phyloP scores from a whole-genome alignment of 1,140 invertebrate genomes.

The Zaprionus capensis region DNA sequence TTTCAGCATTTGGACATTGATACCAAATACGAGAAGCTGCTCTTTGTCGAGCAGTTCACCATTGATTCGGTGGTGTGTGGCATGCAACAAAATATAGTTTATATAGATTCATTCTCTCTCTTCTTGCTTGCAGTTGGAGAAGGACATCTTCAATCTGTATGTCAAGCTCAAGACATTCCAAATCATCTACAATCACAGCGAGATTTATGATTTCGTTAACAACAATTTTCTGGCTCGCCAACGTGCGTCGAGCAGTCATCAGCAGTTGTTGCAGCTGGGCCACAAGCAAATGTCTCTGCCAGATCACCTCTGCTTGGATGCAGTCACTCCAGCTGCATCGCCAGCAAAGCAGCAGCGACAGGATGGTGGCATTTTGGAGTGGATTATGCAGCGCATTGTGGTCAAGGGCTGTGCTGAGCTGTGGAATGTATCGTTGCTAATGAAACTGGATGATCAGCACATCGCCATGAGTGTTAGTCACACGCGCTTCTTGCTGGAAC shows the following conservation, averaged over 20 bases:
- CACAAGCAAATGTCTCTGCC: conserved; percentile 70
- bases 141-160: conserved; percentile 88
- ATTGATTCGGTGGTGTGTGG: conserved; percentile 89
- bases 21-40: conserved; percentile 86
- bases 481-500: conserved; percentile 87
- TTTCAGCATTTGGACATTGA: conserved; percentile 88
- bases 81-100: neutral
- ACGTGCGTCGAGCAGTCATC: conserved; percentile 45
- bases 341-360: conserved; percentile 21
- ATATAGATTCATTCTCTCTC: conserved; percentile 6
- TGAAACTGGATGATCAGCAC: conserved; percentile 84
- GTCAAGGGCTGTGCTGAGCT: conserved; percentile 88
- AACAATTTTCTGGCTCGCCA: conserved; percentile 84
- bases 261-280: conserved; percentile 59
- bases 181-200: conserved; percentile 89
- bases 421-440: conserved; percentile 85
- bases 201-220: conserved; percentile 86
- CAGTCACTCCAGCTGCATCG: conserved; percentile 23
- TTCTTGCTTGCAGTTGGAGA: conserved; percentile 86
- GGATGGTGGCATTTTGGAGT: conserved; percentile 71
- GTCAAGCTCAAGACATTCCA: conserved; percentile 89
- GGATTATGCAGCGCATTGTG: conserved; percentile 85
- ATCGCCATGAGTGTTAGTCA: conserved; percentile 87
- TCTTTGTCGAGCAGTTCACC: conserved; percentile 88
- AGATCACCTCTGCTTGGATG: conserved; percentile 50